Percentiles rank a stretch among this genome's conserved stretches.
phyloP scores from a whole-genome alignment of 2,888 invertebrate genomes.

The Tachina lurida region DNA sequence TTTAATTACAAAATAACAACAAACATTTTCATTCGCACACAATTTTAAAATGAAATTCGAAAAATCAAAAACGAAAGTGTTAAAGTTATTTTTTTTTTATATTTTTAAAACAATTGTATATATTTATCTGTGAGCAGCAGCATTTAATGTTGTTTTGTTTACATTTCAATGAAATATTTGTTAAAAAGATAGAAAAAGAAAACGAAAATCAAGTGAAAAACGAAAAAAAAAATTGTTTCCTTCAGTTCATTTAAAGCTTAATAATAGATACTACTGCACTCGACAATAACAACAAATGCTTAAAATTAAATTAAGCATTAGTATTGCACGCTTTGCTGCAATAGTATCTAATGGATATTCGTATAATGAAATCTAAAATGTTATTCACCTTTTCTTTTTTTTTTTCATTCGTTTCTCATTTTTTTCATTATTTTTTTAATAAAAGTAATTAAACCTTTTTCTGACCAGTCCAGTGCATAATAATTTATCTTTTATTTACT shows the following conservation, averaged over 20 bases:
- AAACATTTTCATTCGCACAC: constrained; percentile 36
- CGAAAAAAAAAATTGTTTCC: constrained; percentile 43
- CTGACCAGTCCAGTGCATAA: background rate
- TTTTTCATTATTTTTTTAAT: background rate
- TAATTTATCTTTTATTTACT: constrained; percentile 28
- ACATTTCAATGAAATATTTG: constrained; percentile 61
- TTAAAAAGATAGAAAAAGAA: constrained; percentile 23
- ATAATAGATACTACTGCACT: constrained; percentile 60
- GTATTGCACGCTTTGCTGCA: constrained; percentile 22
- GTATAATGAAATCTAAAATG: constrained; percentile 74
- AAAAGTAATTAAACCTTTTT: background rate
- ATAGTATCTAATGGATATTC: constrained; percentile 36
- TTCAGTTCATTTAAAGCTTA: constrained; percentile 58
- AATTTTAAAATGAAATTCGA: constrained; percentile 33
- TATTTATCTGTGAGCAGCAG: constrained; percentile 15
- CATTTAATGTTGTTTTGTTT: constrained; percentile 53
- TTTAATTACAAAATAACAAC: constrained; percentile 47
- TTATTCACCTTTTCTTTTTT: constrained; percentile 74
- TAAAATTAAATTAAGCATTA: constrained; percentile 61
- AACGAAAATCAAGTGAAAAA: constrained; percentile 16
- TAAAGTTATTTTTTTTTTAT: constrained; percentile 34
- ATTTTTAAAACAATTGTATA: constrained; percentile 43
- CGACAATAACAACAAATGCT: constrained; percentile 47
- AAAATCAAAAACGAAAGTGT: constrained; percentile 65
- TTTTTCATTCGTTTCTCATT: background rate